A percentile compares a stretch with the other conserved stretches of the same genome.
phyloP scores from a whole-genome alignment of 2,113 vertebrate species.

The Chionis minor region DNA sequence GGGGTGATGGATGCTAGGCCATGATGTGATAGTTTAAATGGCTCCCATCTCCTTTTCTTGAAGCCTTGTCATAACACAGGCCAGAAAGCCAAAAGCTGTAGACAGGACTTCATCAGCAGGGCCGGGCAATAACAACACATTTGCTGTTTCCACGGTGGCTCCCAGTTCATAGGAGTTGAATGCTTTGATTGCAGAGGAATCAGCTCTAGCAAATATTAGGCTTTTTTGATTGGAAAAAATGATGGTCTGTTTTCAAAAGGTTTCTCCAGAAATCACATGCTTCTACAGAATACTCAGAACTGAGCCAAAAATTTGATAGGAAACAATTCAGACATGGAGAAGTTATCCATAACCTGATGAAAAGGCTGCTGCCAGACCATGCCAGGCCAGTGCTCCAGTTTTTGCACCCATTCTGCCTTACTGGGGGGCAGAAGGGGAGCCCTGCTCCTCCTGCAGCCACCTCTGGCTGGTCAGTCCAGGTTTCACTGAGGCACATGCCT shows the following conservation, averaged over 20 bases:
- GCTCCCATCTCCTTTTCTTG: not conserved
- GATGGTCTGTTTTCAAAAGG: not conserved
- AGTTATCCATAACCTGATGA: not conserved
- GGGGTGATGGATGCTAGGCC: not conserved
- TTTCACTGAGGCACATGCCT: not conserved
- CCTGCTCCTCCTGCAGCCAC: not conserved
- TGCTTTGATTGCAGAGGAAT: not conserved
- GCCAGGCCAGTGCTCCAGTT: not conserved
- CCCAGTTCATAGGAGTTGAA: not conserved
- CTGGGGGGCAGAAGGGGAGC: not conserved
- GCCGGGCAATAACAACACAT: accelerated
- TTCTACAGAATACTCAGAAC: not conserved
- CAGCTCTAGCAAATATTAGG: not conserved
- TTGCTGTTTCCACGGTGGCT: not conserved
- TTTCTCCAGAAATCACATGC: not conserved
- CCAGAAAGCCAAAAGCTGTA: not conserved
- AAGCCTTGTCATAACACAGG: not conserved
- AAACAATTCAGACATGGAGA: not conserved
- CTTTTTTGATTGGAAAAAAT: not conserved
- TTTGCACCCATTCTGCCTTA: not conserved
- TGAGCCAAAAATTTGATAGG: not conserved
- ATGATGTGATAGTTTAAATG: not conserved
- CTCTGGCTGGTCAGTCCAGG: not conserved
- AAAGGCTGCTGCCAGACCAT: not conserved
- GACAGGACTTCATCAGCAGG: not conserved